phyloP scores from a whole-genome alignment of 2,797 vertebrate genomes.

The Falco peregrinus region DNA sequence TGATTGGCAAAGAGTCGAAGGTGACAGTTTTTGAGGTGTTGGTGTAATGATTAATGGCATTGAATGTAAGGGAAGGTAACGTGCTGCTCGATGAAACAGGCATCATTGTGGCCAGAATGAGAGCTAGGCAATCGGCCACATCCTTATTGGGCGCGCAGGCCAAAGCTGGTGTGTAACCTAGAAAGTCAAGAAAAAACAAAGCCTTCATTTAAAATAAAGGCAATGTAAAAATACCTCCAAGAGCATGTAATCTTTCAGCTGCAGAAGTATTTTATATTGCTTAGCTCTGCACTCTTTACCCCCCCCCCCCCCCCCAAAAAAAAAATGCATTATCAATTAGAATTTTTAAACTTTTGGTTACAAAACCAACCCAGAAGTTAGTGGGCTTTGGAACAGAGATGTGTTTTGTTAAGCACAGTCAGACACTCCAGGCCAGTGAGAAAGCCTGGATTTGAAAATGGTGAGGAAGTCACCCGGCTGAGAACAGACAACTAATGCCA shows the following conservation, averaged over 20 bases:
- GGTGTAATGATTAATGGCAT: conserved; percentile 94
- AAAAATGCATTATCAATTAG: neutral
- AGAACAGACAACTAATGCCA: neutral
- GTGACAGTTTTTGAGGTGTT: conserved; percentile 94
- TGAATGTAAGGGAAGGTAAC: conserved; percentile 88
- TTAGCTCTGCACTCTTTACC: neutral
- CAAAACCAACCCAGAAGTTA: neutral
- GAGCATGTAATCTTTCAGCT: neutral
- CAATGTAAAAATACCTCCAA: neutral
- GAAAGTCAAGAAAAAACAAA: conserved; percentile 25
- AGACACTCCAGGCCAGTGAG: neutral
- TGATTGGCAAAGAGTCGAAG: conserved; percentile 90
- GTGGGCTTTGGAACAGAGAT: neutral
- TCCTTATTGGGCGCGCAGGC: conserved; percentile 98
- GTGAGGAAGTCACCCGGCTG: neutral
- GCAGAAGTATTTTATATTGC: neutral
- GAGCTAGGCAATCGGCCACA: conserved; percentile 96
- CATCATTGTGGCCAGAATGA: conserved; percentile 99
- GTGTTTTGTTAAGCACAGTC: neutral
- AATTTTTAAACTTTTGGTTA: neutral
- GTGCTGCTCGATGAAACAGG: conserved; percentile 90
- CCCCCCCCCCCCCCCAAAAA: neutral
- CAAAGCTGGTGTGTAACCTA: conserved; percentile 96
- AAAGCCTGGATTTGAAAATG: neutral
- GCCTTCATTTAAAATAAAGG: neutral